Base-by-base conservation (phyloP, 1,140 invertebrate species). In the Atta colombica region DNA sequence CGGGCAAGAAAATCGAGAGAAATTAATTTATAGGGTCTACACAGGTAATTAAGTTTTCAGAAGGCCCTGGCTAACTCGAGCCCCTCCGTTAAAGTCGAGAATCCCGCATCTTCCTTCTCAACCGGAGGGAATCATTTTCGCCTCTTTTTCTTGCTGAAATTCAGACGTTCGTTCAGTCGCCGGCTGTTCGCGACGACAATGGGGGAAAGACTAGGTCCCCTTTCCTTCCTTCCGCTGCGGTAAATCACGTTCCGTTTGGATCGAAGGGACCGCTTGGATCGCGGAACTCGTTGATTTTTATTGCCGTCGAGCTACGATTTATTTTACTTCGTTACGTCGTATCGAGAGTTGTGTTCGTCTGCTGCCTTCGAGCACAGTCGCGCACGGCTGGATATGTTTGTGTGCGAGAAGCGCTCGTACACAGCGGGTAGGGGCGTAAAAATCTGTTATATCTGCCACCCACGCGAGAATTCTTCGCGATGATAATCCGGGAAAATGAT, bases 1-100 rank as follows among this genome's bases (percentile, higher is more conserved):
- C 75, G 68, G 78, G 78, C 68, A 80, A 85, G 91, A 94, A 94
- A 94, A 94, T 94, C 91, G 93, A 92, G 94, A 93, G 92, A 94
- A 95, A 94, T 95, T 95, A 95, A 95, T 95, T 94, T 94, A 95
- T 95, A 93, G 93, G 93, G 93, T 93, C 93, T 94, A 94, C 94
- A 94, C 93, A 93, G 94, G 93, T 95, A 95, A 94, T 95, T 94
- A 95, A 95, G 94, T 95, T 95, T 95, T 94, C 94, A 94, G 94
- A 94, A 94, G 91, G 92, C 93, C 93, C 93, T 53, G 91, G 89
- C 91, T 93, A 92, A 92, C 93, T 92, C 86, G 77, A 74, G 55
- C 61, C 77, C 39, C 28, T 28, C 69, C 68, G 71, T 72, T 45
- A 61, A 80, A 80, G 66, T 77, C 89, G 72, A 8, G 39, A 69